phyloP scores from a whole-genome alignment of 2,113 vertebrate species.

The Bubo scandiacus region DNA sequence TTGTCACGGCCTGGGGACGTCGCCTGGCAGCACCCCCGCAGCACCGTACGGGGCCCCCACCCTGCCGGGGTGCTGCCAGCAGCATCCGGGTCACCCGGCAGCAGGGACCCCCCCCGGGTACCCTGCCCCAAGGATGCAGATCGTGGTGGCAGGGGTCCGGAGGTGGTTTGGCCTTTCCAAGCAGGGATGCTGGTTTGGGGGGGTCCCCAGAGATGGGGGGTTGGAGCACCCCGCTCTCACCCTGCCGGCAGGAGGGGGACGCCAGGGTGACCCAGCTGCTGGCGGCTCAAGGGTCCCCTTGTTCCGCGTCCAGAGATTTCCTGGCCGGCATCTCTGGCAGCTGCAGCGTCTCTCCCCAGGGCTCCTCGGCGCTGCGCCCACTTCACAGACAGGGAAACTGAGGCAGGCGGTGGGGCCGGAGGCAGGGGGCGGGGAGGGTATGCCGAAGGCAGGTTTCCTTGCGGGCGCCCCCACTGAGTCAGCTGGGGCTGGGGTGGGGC shows the following conservation, averaged over 20 bases:
- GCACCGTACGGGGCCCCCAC: not conserved
- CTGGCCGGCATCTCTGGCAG: not conserved
- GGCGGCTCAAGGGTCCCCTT: not conserved
- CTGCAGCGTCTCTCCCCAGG: not conserved
- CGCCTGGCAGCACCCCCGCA: not conserved
- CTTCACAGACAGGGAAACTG: conserved; percentile 7
- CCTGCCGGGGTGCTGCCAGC: not conserved
- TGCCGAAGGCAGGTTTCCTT: conserved; percentile 48
- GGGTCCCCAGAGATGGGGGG: fast-evolving
- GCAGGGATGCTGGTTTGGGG: not conserved
- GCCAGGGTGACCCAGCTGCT: not conserved
- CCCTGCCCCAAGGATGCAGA: not conserved
- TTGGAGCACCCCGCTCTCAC: not conserved
- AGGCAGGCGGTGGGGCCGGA: not conserved
- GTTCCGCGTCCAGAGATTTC: not conserved
- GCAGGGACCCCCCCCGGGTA: not conserved
- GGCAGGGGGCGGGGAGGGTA: not conserved
- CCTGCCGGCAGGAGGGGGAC: not conserved
- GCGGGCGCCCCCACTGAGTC: conserved; percentile 55
- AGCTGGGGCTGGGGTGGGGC: conserved; percentile 51
- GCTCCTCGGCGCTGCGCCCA: not conserved
- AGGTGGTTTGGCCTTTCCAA: not conserved
- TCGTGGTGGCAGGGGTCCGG: fast-evolving
- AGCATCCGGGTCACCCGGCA: not conserved
- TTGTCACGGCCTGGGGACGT: not conserved